Evolutionary conservation across 2,797 vertebrate species (phyloP), one percentile per base, ranked within the genome.

Genomic region (Pipistrellus pygmaeus): DNA sequence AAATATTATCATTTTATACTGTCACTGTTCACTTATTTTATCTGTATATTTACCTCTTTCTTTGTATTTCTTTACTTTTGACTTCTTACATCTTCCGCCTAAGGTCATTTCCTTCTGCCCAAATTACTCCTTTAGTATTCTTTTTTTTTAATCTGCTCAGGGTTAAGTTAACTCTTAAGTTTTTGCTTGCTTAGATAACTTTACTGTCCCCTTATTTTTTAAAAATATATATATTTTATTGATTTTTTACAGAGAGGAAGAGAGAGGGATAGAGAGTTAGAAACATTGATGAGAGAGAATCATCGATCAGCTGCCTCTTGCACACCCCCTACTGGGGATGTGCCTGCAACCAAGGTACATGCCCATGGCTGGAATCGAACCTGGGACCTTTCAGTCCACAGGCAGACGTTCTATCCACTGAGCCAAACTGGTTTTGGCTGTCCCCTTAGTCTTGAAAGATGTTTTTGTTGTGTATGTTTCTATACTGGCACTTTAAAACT

Each of bases 381-480:
- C 38, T 7, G 38, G 38, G 38, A 41, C 38, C 38, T 41, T 41
- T 41, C 38, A 41, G 38, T 41, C 38, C 38, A 41, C 38, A 7
- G 38, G 38, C 38, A 41, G 38, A 41, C 6, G 38, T 41, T 41
- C 6, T 41, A 41, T 41, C 38, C 38, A 41, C 6, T 41, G 38
- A 41, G 38, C 38, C 38, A 41, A 41, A 41, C 38, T 41, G 38
- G 6, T 7, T 41, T 41, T 41, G 38, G 38, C 62, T 94, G 85
- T 82, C 35, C 35, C 20, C 53, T 88, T 88, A 75, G 44, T 85
- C n/a, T 68, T 85, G 78, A 93, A 91, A 85, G 53, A 17, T 75
- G 41, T 57, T 88, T 88, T 85, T 92, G 25, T 30, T 77, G 20
- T 88, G 10, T 88, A 20, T 85, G 17, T 94, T 44, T 93, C 20